phyloP scores from a whole-genome alignment of 2,888 invertebrate species.

The Pammene aurita region DNA sequence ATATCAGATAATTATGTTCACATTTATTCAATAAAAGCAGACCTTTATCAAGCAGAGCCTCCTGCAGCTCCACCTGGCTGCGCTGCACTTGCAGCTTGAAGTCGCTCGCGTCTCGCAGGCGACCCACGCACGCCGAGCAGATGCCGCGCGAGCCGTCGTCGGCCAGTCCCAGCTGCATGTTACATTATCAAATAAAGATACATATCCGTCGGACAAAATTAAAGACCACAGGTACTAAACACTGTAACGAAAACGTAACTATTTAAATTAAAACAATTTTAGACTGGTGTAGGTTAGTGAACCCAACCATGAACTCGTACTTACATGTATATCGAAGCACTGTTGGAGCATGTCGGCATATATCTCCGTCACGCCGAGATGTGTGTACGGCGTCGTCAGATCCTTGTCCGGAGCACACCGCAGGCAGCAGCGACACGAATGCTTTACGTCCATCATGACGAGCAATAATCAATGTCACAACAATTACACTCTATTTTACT shows the following conservation, averaged over 20 bases:
- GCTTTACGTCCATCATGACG: neutral
- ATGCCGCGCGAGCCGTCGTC: neutral
- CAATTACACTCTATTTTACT: no score
- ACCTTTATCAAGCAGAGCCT: neutral
- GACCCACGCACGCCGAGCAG: neutral
- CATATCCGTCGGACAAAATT: no score
- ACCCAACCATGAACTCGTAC: neutral
- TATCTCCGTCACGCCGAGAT: slow-evolving; percentile 1
- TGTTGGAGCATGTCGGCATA: neutral
- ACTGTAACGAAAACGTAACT: no score
- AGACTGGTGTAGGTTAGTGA: no score
- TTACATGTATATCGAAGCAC: slow-evolving; percentile 2
- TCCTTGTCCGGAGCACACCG: slow-evolving; percentile 3
- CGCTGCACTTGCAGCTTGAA: slow-evolving; percentile 12
- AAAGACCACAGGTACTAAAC: no score
- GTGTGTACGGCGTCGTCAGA: slow-evolving; percentile 3
- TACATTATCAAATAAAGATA: no score
- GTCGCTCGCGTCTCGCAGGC: slow-evolving; percentile 10
- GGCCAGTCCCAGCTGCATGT: neutral
- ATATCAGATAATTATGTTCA: no score
- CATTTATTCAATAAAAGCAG: neutral
- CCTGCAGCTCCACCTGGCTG: slow-evolving; percentile 13
- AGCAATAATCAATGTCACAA: no score
- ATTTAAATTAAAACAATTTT: no score
- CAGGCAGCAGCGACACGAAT: slow-evolving; percentile 1